phyloP scores from a whole-genome alignment of 2,797 vertebrate genomes.

The Choloepus didactylus region DNA sequence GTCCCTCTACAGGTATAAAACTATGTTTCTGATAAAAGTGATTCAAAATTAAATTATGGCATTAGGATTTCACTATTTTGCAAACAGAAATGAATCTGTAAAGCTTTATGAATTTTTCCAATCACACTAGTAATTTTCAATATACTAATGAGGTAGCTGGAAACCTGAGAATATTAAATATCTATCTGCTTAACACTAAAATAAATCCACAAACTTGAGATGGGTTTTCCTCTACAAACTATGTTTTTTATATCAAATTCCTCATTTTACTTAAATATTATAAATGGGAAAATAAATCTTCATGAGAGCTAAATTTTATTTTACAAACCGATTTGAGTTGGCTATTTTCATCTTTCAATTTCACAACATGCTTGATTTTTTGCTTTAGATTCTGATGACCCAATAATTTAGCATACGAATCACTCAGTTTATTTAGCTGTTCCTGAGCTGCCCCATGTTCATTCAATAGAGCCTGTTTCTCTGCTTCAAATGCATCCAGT shows the following conservation, averaged over 20 bases:
- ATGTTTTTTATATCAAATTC: not conserved
- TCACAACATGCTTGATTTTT: constrained; percentile 98
- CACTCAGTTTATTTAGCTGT: constrained; percentile 93
- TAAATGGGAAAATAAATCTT: not conserved
- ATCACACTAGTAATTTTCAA: not conserved
- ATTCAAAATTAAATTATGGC: constrained; percentile 20
- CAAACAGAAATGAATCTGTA: constrained; percentile 21
- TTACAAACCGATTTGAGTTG: constrained; percentile 93
- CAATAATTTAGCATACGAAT: constrained; percentile 95
- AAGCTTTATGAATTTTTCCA: constrained; percentile 43
- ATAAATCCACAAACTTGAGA: not conserved
- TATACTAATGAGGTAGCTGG: not conserved
- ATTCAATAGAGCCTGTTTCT: constrained; percentile 92
- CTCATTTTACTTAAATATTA: constrained; percentile 3
- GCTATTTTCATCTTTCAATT: constrained; percentile 95
- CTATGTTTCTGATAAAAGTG: constrained; percentile 33
- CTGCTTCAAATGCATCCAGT: constrained; percentile 94
- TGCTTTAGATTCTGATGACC: constrained; percentile 99
- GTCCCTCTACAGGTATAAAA: not conserved
- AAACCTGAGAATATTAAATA: not conserved
- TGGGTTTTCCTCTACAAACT: not conserved
- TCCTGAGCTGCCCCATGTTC: constrained; percentile 95
- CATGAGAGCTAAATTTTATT: not conserved
- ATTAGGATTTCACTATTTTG: constrained; percentile 19
- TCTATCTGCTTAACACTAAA: not conserved